A percentile compares a stretch with the other conserved stretches of the same genome.
phyloP scores from a whole-genome alignment of 2,888 invertebrate genomes.

The Chirona hameri region DNA sequence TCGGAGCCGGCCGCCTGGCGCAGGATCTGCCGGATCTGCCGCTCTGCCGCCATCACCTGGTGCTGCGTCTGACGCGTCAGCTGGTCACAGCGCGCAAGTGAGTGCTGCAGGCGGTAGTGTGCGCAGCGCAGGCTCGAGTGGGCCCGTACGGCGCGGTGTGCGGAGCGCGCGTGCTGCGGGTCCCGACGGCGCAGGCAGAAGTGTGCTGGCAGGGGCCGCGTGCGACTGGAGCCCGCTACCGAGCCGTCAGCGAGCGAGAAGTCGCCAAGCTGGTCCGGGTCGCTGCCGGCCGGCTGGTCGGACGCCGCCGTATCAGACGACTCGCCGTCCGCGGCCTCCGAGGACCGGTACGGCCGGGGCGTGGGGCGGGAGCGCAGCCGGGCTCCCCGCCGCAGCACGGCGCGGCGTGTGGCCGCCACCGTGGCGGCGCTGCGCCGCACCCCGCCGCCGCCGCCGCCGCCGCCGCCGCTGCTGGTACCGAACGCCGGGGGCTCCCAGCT shows the following conservation, averaged over 20 bases:
- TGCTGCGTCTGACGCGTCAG: slow-evolving; percentile 24
- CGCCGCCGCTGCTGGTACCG: background rate
- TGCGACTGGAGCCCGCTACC: background rate
- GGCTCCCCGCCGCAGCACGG: slow-evolving; percentile 3
- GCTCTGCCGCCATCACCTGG: slow-evolving; percentile 22
- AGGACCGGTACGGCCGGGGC: background rate
- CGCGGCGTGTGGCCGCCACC: slow-evolving; percentile 23
- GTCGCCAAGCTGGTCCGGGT: background rate
- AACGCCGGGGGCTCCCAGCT: slow-evolving; percentile 9
- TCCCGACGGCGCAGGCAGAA: background rate
- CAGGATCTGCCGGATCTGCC: slow-evolving; percentile 1
- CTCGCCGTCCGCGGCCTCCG: background rate
- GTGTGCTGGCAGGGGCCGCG: background rate
- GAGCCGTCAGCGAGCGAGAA: background rate
- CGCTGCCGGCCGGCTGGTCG: background rate
- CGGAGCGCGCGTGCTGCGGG: background rate
- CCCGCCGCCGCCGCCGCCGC: slow-evolving; percentile 10
- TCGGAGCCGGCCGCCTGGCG: slow-evolving; percentile 7
- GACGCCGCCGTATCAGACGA: background rate
- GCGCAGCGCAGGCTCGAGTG: slow-evolving; percentile 8
- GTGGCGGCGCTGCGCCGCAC: slow-evolving; percentile 7
- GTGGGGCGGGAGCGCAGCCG: background rate
- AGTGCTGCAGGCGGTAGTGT: slow-evolving; percentile 23
- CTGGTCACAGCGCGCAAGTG: slow-evolving; percentile 23
- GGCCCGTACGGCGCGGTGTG: background rate